These are phyloP conservation scores for Melanerpes aurifrons DNA, from an alignment of 2,113 vertebrate species.

Conservation along the genomic window DNA sequence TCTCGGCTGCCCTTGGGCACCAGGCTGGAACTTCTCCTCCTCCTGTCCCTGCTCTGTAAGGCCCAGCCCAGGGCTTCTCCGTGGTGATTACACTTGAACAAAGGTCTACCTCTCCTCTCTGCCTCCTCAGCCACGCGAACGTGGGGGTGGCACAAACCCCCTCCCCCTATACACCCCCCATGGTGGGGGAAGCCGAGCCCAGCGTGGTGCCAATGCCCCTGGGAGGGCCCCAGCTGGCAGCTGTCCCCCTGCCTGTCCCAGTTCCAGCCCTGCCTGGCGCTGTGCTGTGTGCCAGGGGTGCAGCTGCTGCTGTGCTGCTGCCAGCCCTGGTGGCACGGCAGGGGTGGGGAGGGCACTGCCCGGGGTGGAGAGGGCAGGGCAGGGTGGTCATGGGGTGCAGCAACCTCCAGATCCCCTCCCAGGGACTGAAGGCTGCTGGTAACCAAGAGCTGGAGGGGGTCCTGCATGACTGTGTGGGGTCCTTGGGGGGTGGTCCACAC, in stretches of 20 bases:
- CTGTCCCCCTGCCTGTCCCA: background rate
- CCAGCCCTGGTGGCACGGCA: accelerated
- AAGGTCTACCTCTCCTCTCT: background rate
- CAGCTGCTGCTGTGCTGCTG: background rate
- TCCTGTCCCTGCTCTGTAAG: background rate
- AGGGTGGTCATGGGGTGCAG: accelerated
- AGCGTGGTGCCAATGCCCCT: accelerated
- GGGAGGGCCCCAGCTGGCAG: background rate
- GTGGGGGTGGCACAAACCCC: accelerated
- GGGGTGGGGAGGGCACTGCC: accelerated
- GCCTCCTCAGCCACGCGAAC: background rate
- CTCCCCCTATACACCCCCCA: too few species aligned
- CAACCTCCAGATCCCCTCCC: accelerated
- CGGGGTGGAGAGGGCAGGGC: too few species aligned
- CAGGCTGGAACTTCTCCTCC: accelerated
- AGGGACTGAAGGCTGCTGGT: background rate
- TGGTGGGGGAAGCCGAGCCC: background rate
- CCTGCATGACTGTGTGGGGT: too few species aligned
- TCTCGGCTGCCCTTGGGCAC: background rate
- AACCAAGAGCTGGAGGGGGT: accelerated
- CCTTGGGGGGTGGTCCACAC: too few species aligned
- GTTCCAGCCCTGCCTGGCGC: background rate
- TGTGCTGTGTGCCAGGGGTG: background rate
- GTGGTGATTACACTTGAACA: background rate
- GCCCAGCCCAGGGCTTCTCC: background rate